These are phyloP conservation scores for Catharus fuscescens DNA, from an alignment of 2,113 vertebrate genomes.

Conservation along the genomic window DNA sequence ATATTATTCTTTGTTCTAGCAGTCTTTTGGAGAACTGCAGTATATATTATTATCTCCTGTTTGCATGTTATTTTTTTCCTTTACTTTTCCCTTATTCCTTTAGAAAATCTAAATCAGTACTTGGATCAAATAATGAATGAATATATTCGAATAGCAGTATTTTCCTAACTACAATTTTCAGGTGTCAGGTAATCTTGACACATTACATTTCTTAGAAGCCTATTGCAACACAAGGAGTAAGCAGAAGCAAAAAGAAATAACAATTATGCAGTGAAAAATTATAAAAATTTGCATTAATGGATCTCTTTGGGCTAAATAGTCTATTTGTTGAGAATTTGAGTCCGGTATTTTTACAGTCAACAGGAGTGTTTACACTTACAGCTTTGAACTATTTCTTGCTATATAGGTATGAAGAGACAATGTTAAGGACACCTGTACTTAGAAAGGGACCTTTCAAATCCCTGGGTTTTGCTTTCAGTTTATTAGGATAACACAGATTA, in stretches of 20 bases:
- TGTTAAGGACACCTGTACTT: neutral
- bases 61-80: neutral
- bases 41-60: neutral
- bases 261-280: neutral
- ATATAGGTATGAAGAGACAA: neutral
- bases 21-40: neutral
- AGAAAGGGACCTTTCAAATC: neutral
- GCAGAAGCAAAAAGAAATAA: neutral
- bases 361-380: neutral
- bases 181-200: neutral
- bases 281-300: neutral
- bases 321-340: neutral
- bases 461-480: neutral
- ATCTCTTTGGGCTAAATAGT: neutral
- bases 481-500: neutral
- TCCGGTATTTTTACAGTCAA: neutral
- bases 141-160: neutral
- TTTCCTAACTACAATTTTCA: neutral
- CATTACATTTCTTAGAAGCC: neutral
- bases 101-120: neutral
- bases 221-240: neutral
- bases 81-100: neutral
- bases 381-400: neutral
- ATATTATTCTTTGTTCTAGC: neutral
- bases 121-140: neutral